A percentile compares a stretch with the other conserved stretches of the same genome.
Conservation (phyloP, 2,113 vertebrate species). For the Notarius quadriscutis region DNA sequence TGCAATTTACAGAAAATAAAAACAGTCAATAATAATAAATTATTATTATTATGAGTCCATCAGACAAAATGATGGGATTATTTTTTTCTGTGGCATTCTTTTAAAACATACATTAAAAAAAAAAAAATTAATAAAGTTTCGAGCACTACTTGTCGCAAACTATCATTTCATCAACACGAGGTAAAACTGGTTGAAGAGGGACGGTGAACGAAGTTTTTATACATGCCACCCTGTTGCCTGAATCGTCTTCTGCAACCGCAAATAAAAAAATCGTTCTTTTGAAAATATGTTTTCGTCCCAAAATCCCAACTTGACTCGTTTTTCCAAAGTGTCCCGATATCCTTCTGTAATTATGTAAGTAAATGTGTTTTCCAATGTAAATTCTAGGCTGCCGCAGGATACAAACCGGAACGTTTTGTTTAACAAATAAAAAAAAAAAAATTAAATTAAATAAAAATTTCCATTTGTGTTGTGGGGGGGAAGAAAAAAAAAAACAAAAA, state of each 20-base stretch:
- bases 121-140: neutral
- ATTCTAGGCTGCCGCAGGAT: neutral
- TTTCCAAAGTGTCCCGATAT: neutral
- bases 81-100: slow-evolving; percentile 2
- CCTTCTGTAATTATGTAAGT: neutral
- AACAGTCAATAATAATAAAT: neutral
- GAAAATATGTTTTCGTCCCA: neutral
- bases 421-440: neutral
- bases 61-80: slow-evolving; percentile 6
- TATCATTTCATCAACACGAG: neutral
- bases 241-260: neutral
- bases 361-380: neutral
- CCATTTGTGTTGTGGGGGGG: neutral
- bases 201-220: neutral
- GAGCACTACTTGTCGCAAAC: neutral
- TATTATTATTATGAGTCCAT: neutral
- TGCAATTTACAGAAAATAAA: neutral
- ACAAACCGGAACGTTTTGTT: slow-evolving; percentile 17
- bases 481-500: neutral
- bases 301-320: neutral
- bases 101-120: neutral
- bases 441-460: too few relatives aligned
- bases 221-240: neutral
- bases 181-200: neutral
- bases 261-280: neutral